Percentiles rank a stretch among this genome's conserved stretches.
phyloP scores from a whole-genome alignment of 2,113 vertebrate species.

The Mirza zaza region DNA sequence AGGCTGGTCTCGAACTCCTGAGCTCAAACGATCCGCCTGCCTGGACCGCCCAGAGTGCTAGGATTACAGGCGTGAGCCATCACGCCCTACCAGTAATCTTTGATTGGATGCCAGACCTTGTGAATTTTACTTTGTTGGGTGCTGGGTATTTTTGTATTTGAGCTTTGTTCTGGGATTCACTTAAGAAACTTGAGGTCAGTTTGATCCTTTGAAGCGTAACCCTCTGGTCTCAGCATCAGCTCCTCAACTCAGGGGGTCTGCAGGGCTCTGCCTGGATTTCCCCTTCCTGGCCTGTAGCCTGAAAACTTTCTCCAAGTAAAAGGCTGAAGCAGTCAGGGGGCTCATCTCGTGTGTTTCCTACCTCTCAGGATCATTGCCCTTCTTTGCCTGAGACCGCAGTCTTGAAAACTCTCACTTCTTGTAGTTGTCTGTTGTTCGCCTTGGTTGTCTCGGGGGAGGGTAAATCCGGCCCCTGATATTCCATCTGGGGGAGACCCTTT shows the following conservation, averaged over 20 bases:
- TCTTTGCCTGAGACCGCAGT: not conserved
- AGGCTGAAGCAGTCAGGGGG: rapidly evolving
- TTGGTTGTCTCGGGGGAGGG: not conserved
- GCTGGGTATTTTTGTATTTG: not conserved
- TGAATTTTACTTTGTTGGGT: not conserved
- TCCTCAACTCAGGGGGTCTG: not conserved
- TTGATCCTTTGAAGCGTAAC: not conserved
- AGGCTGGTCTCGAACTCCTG: too few relatives aligned
- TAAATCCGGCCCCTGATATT: not conserved
- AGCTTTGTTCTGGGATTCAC: not conserved
- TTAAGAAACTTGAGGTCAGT: not conserved
- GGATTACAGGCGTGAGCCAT: too few relatives aligned
- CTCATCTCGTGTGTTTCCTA: not conserved
- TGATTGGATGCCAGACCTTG: not conserved
- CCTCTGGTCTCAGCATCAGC: not conserved
- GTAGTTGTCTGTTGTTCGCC: not conserved
- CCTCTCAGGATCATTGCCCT: not conserved
- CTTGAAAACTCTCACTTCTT: not conserved
- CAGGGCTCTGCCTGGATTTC: not conserved
- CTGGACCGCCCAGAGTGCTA: too few relatives aligned
- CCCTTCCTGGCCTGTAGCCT: not conserved
- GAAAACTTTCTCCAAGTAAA: not conserved
- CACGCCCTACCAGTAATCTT: not conserved
- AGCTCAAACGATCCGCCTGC: too few relatives aligned
- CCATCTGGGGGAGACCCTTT: not conserved